Evolutionary conservation across 2,888 invertebrate genomes (phyloP).

Genomic region (Rhogogaster chlorosoma): DNA sequence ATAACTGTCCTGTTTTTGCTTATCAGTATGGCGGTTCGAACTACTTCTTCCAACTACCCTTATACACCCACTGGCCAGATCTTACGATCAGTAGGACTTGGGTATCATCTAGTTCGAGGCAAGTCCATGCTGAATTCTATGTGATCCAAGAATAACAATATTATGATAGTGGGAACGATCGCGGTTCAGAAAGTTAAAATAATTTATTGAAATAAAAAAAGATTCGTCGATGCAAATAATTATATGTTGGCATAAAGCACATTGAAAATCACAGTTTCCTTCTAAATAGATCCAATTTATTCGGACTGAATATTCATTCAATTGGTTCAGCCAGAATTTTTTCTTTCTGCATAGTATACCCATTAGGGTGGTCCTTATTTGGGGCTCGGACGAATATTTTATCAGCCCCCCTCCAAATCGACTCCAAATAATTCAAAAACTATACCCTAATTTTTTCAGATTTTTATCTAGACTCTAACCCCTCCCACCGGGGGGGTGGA

Average conservation of each 20-base stretch:
- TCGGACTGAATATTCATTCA: background rate
- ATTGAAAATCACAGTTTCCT: background rate
- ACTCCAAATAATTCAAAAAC: no score
- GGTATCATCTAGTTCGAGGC: background rate
- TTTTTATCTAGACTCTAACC: no score
- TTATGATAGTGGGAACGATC: background rate
- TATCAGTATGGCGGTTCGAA: background rate
- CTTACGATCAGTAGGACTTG: background rate
- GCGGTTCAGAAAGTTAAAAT: background rate
- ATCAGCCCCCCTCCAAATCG: no score
- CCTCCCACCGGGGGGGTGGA: no score
- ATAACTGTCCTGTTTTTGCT: background rate
- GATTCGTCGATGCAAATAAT: background rate
- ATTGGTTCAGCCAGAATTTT: background rate
- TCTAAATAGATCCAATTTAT: background rate
- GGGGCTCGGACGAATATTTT: no score
- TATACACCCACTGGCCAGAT: background rate
- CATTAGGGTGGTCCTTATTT: no score
- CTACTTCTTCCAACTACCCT: background rate
- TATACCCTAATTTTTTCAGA: no score
- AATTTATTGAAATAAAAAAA: background rate
- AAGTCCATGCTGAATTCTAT: background rate
- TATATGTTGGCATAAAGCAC: background rate
- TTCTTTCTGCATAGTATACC: background rate
- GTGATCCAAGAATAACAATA: background rate